Evolutionary conservation across 2,888 invertebrate genomes (phyloP), one percentile per base, ranked within the genome.

Genomic region (Galeruca laticollis): DNA sequence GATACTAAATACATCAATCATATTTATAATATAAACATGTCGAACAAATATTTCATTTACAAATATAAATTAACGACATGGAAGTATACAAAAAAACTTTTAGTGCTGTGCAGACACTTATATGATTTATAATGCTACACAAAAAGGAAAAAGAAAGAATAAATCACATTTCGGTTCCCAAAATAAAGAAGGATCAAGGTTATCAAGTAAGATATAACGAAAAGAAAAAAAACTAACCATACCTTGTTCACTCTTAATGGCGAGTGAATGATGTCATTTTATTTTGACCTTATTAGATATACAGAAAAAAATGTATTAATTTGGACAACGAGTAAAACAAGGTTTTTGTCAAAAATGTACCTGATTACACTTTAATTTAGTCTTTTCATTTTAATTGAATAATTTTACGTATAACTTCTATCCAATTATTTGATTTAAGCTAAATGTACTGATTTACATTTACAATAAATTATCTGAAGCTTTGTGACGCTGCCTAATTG

Each of bases 81-180:
- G 10, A 47, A 47, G 15, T 47, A 18, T 37, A 33, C 9, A 37
- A 18, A 47, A 18, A 47, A 47, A 18, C 18, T 57, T 11, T 18
- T 37, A 57, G 33, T 57, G 56, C 31, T 57, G 56, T 20, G 35
- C 33, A 57, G 56, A 57, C 56, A 33, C 18, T 57, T 57, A n/a
- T 35, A 35, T 57, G 56, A 57, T 57, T 57, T 33, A 47, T 47
- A 47, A 57, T 54, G 35, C 33, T 11, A 18, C 33, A 33, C 11
- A 18, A 57, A 35, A 57, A 35, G n/a, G 18, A 57, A 57, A 57
- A 57, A n/a, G 56, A 18, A 57, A 57, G 35, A 57, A 57, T 57
- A 57, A 57, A 57, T 57, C 56, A 57, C 18, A 57, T 35, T 57
- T 35, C 15, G 31, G 15, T 18, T 57, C 15, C 15, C 35, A 57